A percentile compares a stretch with the other conserved stretches of the same genome.
Evolutionary conservation across 2,113 vertebrate species (phyloP).

Genomic region (Periophthalmodon schlosseri): DNA sequence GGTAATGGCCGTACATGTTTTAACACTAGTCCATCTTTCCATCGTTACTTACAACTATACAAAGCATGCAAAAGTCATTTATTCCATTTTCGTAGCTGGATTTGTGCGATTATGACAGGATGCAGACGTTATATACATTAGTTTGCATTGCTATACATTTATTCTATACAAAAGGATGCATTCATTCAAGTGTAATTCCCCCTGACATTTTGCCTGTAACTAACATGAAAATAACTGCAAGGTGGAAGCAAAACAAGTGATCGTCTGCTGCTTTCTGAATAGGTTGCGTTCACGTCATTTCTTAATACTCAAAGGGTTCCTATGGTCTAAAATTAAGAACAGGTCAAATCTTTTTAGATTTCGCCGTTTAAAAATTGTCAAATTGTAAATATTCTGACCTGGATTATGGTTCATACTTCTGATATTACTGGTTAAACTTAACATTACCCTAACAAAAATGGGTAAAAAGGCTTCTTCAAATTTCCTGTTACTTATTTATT

Average conservation of each 20-base stretch:
- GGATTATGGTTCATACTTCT: neutral
- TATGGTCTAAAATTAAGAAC: too few species aligned
- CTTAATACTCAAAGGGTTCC: too few species aligned
- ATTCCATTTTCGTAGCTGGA: neutral
- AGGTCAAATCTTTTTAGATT: too few species aligned
- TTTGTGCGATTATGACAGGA: neutral
- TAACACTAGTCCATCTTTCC: neutral
- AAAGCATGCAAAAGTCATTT: conserved; percentile 13
- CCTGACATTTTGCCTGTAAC: neutral
- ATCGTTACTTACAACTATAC: conserved; percentile 1
- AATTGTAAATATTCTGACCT: neutral
- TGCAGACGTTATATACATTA: conserved; percentile 9
- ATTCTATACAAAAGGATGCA: neutral
- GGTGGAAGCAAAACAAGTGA: neutral
- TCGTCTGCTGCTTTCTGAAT: neutral
- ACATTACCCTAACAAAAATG: too few species aligned
- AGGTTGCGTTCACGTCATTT: neutral
- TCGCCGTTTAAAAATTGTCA: too few species aligned
- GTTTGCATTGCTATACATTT: neutral
- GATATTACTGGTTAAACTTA: neutral
- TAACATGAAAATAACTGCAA: neutral
- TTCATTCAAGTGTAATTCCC: neutral
- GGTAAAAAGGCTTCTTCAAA: too few species aligned
- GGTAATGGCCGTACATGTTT: neutral
- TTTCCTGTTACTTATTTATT: too few species aligned